A percentile compares a stretch with the other conserved stretches of the same genome.
Evolutionary conservation across 53 echinoderm and acorn worm genomes (phyloP).

Genomic region (Pentamera pediparva): DNA sequence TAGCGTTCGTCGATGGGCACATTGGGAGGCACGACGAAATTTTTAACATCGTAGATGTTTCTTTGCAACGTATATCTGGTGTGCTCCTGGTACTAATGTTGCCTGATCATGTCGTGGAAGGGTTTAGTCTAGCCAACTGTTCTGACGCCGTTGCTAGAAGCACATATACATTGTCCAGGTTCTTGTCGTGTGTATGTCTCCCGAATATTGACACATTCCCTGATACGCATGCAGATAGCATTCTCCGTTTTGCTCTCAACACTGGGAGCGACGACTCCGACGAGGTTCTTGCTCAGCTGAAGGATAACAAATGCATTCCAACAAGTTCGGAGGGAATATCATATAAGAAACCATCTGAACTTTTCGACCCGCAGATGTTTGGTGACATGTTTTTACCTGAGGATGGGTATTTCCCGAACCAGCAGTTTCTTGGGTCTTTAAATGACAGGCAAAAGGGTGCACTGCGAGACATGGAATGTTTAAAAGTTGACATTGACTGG

Average conservation of each 20-base stretch:
- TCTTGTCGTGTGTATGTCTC: conserved; percentile 26
- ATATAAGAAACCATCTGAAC: background rate
- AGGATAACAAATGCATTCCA: conserved; percentile 40
- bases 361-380: background rate
- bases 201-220: conserved; percentile 1
- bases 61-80: too few species aligned
- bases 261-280: background rate
- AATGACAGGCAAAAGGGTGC: background rate
- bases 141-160: background rate
- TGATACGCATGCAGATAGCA: background rate
- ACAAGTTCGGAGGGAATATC: background rate
- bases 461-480: background rate
- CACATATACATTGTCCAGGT: conserved; percentile 29
- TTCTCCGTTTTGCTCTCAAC: conserved; percentile 19
- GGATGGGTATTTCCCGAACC: background rate
- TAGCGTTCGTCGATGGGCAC: background rate
- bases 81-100: too few species aligned
- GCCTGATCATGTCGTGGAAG: conserved; percentile 5
- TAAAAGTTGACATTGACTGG: background rate
- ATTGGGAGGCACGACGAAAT: background rate
- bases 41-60: too few species aligned
- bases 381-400: background rate
- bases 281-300: background rate
- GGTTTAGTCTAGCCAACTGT: background rate
- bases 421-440: background rate